Evolutionary conservation across 2,113 vertebrate genomes (phyloP).

Genomic region (Felis chaus): DNA sequence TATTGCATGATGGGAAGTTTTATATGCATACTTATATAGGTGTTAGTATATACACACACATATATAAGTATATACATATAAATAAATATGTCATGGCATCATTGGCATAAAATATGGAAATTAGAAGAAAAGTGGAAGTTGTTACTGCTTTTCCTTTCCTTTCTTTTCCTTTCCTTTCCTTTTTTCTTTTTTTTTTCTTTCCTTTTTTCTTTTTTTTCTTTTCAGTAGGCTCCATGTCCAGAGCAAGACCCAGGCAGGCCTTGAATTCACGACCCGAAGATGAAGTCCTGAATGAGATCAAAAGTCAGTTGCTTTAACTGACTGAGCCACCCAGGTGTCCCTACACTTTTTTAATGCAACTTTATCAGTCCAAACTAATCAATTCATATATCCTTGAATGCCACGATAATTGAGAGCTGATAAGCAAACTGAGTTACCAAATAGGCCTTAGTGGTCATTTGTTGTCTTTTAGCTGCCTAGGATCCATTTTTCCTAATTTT

Average conservation of each 20-base stretch:
- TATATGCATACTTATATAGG: neutral
- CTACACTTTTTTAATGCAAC: neutral
- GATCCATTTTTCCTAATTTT: neutral
- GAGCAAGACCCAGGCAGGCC: too few species aligned
- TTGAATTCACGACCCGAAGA: too few species aligned
- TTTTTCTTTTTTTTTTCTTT: too few species aligned
- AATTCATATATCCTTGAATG: neutral
- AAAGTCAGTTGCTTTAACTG: too few species aligned
- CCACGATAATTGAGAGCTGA: neutral
- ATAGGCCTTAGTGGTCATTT: neutral
- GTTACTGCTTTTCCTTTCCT: neutral
- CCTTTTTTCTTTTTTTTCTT: too few species aligned
- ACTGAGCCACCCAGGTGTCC: too few species aligned
- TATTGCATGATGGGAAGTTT: neutral
- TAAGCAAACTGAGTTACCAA: neutral
- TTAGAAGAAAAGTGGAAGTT: neutral
- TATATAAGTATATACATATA: neutral
- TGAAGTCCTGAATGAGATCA: too few species aligned
- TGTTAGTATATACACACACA: neutral
- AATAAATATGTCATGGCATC: neutral
- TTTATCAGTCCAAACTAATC: neutral
- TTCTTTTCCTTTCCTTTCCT: too few species aligned
- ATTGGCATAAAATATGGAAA: slow-evolving; percentile 30
- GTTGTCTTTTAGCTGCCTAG: neutral
- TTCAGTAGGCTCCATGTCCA: too few species aligned